Base-by-base conservation (phyloP, 2,113 vertebrate species). In the Nycticryphes semicollaris region DNA sequence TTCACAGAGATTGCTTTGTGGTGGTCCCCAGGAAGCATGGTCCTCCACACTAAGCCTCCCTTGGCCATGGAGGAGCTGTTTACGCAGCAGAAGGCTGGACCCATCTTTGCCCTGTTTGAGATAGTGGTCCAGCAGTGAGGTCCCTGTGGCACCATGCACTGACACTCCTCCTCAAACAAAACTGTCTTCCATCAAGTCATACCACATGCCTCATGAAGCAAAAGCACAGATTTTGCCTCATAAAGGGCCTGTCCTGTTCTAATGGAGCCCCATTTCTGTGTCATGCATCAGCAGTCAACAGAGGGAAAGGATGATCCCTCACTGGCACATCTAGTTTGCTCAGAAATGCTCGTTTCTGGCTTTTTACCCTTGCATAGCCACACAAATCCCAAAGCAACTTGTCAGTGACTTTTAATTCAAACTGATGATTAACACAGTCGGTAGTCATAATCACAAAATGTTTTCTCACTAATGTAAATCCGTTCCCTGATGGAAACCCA, bases 331-430 rank as follows among this genome's bases (percentile, higher is more conserved):
- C 6, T 17, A 41, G 31, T 72, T 67, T 84, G 47, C 66, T 82
- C 91, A 84, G 84, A 92, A 95, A 78, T 37, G 35, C 66, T 94
- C 69, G 0, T 91, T 39, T 93, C 74, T 85, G 78, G 15, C 43
- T 76, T n/a, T 76, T 56, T 43, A 62, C 62, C 75, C 77, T 69
- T 33, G 9, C 86, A 54, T 12, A 75, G 74, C 81, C 74, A 24
- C 66, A 11, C 1, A 0, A 88, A 73, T 92, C 95, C 92, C 95
- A 57, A 6, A 92, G 94, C 76, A 85, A 57, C 91, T 91, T 77
- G n/a, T 92, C 86, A 73, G 86, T 94, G 95, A 96, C 63, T 96
- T 89, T 94, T 91, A 92, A 95, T 94, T 87, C 62, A 69, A 87
- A 57, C 25, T 0, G 7, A 62, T 85, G 96, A 97, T 96, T 96